Evolutionary conservation across 2,888 invertebrate genomes (phyloP).

Genomic region (Tuta absoluta): DNA sequence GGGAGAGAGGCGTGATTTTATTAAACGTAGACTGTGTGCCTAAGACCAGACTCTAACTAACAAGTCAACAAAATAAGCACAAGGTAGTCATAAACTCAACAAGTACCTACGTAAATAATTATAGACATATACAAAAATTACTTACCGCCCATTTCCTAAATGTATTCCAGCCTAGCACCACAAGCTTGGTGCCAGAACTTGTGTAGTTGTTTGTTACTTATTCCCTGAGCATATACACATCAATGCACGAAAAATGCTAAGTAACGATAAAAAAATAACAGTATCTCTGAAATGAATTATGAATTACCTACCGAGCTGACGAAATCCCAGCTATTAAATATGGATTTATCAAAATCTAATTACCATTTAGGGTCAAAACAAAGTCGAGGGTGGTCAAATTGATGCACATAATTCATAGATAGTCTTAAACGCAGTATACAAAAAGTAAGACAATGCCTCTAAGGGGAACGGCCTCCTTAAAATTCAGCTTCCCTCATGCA

Average conservation of each 20-base stretch:
- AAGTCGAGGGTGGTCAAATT: slow-evolving; percentile 51
- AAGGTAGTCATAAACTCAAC: too few species aligned
- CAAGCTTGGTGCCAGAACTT: too few species aligned
- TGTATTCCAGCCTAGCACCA: too few species aligned
- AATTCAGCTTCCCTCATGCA: slow-evolving; percentile 48
- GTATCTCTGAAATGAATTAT: slow-evolving; percentile 39
- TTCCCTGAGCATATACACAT: background rate
- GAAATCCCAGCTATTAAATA: slow-evolving; percentile 43
- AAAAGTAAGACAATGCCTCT: slow-evolving; percentile 44
- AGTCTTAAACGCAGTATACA: slow-evolving; percentile 44
- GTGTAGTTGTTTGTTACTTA: too few species aligned
- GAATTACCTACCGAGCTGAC: slow-evolving; percentile 26
- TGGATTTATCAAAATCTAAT: slow-evolving; percentile 52
- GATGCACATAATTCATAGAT: slow-evolving; percentile 75
- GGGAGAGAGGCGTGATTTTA: too few species aligned
- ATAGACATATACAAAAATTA: too few species aligned
- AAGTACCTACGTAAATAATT: too few species aligned
- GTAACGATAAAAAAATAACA: background rate
- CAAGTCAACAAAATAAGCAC: too few species aligned
- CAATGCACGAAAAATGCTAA: background rate
- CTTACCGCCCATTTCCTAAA: too few species aligned
- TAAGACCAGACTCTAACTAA: too few species aligned
- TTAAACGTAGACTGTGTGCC: too few species aligned
- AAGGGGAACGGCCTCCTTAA: slow-evolving; percentile 29
- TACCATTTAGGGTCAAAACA: slow-evolving; percentile 59